Evolutionary conservation across 2,113 vertebrate genomes (phyloP), one percentile per base, ranked within the genome.

Genomic region (Brachypteracias leptosomus): DNA sequence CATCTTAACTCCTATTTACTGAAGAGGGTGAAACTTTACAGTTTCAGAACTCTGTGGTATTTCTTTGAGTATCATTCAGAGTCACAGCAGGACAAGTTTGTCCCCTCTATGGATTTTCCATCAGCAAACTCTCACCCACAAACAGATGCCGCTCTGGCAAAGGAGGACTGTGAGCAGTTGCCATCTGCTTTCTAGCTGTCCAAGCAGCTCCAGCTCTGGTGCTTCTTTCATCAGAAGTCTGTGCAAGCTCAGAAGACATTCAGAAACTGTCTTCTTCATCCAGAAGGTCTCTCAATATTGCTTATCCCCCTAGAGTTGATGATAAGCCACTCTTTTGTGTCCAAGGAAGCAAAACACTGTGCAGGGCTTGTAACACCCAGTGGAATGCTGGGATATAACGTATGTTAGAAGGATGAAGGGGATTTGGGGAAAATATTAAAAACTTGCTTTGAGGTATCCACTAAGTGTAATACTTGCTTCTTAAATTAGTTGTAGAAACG

Each of bases 131-230:
- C 61, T 94, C 57, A 85, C 70, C 81, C 84, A 38, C 57, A 91
- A 89, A 78, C 52, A 95, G 85, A 94, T 89, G 84, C 35, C 5
- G 2, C 66, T 59, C 81, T 96, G 95, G 89, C 81, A 91, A 3
- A 35, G 36, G 63, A 92, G 42, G 42, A 42, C 20, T 82, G 33
- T 40, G 51, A 91, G 52, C 2, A 55, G 51, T 65, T 91, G 38
- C 88, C 93, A 91, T 96, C 88, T 93, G 92, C 77, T 95, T 61
- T 91, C n/a, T 38, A 3, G 7, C 57, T 91, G 77, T 82, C 93
- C 92, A 75, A 44, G 74, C 47, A 82, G 26, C 77, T 91, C 59
- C 44, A 88, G 38, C 62, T 89, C 93, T 93, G 70, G 42, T 86
- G 35, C 52, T 12, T 78, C 57, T 97, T 87, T 90, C 77, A 52